These are phyloP conservation scores for Ectobius pallidus DNA, from an alignment of 2,888 invertebrate species.

Conservation along the genomic window DNA sequence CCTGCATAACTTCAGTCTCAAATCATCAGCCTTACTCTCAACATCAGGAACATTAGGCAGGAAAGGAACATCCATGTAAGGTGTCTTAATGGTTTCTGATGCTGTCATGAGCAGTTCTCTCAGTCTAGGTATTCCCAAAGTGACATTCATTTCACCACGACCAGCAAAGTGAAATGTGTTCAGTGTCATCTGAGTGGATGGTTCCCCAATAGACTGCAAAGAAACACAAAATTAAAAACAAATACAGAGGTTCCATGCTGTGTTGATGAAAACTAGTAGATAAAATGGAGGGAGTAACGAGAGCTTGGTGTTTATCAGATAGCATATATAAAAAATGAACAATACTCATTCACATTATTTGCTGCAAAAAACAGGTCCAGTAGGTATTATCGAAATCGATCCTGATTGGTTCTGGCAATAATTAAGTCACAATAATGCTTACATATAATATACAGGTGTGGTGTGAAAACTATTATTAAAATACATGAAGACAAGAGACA, in stretches of 20 bases:
- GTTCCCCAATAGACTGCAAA: constrained; percentile 88
- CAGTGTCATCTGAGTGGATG: constrained; percentile 99
- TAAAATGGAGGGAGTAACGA: too few relatives aligned
- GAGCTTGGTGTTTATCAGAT: too few relatives aligned
- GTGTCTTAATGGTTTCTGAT: constrained; percentile 91
- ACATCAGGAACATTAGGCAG: constrained; percentile 58
- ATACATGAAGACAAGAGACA: too few relatives aligned
- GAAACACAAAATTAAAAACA: background rate
- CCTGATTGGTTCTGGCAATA: too few relatives aligned
- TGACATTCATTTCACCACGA: constrained; percentile 99
- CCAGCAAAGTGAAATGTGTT: constrained; percentile 99
- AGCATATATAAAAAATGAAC: too few relatives aligned
- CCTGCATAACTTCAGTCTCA: constrained; percentile 75
- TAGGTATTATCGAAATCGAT: too few relatives aligned
- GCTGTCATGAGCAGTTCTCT: constrained; percentile 97
- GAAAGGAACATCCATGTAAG: constrained; percentile 94
- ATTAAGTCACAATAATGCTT: too few relatives aligned
- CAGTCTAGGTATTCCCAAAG: constrained; percentile 97
- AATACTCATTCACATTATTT: too few relatives aligned
- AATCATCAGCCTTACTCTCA: constrained; percentile 65
- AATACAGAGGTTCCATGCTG: background rate
- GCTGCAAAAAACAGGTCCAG: too few relatives aligned
- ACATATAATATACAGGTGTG: too few relatives aligned
- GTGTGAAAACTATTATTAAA: too few relatives aligned
- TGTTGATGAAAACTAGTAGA: too few relatives aligned